phyloP scores from a whole-genome alignment of 1,140 invertebrate species.

The Solenopsis fugax region DNA sequence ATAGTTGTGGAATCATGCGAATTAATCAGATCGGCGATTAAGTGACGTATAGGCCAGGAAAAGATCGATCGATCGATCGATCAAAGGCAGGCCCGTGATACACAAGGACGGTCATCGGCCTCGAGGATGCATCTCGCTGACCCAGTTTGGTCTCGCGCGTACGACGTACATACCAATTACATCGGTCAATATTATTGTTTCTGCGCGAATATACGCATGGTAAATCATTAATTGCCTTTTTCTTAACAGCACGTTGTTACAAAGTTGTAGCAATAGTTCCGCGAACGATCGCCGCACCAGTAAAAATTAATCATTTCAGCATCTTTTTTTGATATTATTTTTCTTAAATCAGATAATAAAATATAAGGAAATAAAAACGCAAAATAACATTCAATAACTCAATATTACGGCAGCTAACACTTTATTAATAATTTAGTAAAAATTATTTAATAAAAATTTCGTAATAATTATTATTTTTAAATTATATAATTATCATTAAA shows the following conservation, averaged over 20 bases:
- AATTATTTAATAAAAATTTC: background rate
- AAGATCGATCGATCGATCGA: conserved; percentile 68
- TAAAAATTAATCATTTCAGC: background rate
- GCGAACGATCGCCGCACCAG: background rate
- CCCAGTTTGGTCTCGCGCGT: conserved; percentile 67
- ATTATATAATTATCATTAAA: background rate
- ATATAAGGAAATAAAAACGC: background rate
- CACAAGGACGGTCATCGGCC: conserved; percentile 78
- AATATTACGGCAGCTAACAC: background rate
- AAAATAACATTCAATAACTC: background rate
- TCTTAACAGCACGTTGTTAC: background rate
- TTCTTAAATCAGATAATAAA: background rate
- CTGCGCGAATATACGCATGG: background rate
- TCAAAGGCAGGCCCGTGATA: conserved; percentile 58
- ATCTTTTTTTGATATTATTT: background rate
- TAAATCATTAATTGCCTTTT: conserved; percentile 32
- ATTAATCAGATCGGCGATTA: background rate
- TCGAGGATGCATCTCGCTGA: conserved; percentile 72
- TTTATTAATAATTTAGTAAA: background rate
- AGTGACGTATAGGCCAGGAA: conserved; percentile 10
- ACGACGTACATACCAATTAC: conserved; percentile 68
- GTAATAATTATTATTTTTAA: background rate
- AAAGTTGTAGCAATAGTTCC: background rate
- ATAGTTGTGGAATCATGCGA: conserved; percentile 3
- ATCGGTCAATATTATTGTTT: conserved; percentile 58